phyloP scores from a whole-genome alignment of 2,797 vertebrate species.

The Miichthys miiuy region DNA sequence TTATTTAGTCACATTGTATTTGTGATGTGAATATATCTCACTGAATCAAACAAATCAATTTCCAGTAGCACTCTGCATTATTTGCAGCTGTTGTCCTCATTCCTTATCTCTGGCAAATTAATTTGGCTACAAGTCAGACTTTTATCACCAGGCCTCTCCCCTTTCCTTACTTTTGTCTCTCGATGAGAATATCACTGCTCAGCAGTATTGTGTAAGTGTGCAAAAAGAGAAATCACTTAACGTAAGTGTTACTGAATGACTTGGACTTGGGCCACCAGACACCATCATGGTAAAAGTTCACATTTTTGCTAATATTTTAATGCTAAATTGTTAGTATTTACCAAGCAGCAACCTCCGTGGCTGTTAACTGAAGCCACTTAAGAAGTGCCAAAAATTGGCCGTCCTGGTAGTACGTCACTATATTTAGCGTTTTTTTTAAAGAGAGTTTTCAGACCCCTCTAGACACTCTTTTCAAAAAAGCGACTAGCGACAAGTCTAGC shows the following conservation, averaged over 20 bases:
- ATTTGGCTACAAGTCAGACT: slow-evolving; percentile 41
- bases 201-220: background rate
- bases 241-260: background rate
- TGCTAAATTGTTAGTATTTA: background rate
- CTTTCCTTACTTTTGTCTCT: slow-evolving; percentile 15
- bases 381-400: too few relatives aligned
- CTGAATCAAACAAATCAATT: slow-evolving; percentile 61
- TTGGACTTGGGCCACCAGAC: background rate
- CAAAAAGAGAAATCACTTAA: background rate
- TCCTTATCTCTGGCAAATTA: slow-evolving; percentile 47
- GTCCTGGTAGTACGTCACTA: too few relatives aligned
- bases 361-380: too few relatives aligned
- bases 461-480: too few relatives aligned
- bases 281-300: background rate
- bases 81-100: slow-evolving; percentile 46
- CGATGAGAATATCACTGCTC: background rate
- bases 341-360: too few relatives aligned
- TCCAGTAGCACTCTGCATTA: slow-evolving; percentile 32
- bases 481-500: too few relatives aligned
- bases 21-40: slow-evolving; percentile 49
- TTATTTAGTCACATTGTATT: slow-evolving; percentile 76
- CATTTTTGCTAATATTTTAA: slow-evolving; percentile 15
- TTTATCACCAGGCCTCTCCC: slow-evolving; percentile 16
- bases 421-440: too few relatives aligned
- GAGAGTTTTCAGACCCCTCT: too few relatives aligned